Base-by-base conservation (phyloP, 2,113 vertebrate genomes). In the Pontoporia blainvillei region DNA sequence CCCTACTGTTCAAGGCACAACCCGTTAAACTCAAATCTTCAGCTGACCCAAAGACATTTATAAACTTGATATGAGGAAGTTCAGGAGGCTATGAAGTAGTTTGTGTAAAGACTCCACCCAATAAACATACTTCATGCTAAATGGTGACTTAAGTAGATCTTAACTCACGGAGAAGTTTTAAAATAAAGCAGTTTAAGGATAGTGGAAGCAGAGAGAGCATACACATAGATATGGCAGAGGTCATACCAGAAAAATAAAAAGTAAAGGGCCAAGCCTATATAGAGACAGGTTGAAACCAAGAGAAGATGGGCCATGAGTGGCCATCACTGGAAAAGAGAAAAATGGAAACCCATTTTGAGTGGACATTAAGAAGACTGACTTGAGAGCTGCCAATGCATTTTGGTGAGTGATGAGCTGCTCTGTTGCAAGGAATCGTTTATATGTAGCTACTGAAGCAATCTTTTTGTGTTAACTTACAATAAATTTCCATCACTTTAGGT, bases 81-180 rank as follows among this genome's bases (percentile, higher is more conserved):
- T 11, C 1, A 2, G 13, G 18, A 81, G 46, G 8, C 2, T 44
- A 0, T 6, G 9, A 31, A 2, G 13, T 72, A 5, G 41, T 90
- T 61, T 62, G 34, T 92, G n/a, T 57, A 73, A 90, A 73, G n/a
- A 9, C 21, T 66, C 8, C 31, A 8, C 21, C 62, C 44, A 17
- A 31, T 36, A 69, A 85, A 13, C 46, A 44, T 5, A 31, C 49
- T 71, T 23, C 7, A 3, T 44, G 13, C 25, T 84, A 83, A 87
- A 81, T 59, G 4, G 14, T 31, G 36, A 67, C 8, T 79, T 6
- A 49, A 39, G 76, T 34, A 59, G 15, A 46, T 73, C 18, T 78
- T 11, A 4, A 49, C 1, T 46, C 12, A 67, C 17, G 6, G 18
- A 95, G 39, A 82, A 44, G 82, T 79, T 57, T 44, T 78, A 20